Evolutionary conservation across 2,888 invertebrate genomes (phyloP).

Genomic region (Aromia moschata): DNA sequence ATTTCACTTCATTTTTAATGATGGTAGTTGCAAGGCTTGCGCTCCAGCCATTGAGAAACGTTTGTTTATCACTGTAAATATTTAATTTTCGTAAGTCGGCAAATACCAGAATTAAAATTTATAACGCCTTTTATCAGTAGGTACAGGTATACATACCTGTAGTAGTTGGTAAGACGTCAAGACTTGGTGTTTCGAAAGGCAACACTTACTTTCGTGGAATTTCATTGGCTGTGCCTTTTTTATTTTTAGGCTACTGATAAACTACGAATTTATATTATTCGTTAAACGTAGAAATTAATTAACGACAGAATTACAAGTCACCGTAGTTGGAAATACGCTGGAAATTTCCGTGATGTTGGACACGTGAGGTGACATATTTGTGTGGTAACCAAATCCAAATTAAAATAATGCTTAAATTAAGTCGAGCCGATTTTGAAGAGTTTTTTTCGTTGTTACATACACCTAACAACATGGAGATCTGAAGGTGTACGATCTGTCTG

Average conservation of each 20-base stretch:
- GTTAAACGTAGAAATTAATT: not conserved
- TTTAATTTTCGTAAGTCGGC: slow-evolving; percentile 13
- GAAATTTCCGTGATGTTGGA: slow-evolving; percentile 1
- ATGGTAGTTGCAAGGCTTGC: not conserved
- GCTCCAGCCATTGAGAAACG: not conserved
- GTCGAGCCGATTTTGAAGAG: too few species aligned
- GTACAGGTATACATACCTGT: too few species aligned
- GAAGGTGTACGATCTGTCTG: too few species aligned
- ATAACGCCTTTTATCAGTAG: slow-evolving; percentile 9
- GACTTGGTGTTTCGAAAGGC: too few species aligned
- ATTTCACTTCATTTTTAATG: not conserved
- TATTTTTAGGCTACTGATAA: slow-evolving; percentile 3
- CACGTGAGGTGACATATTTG: not conserved
- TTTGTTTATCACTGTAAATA: slow-evolving; percentile 19
- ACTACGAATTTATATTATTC: not conserved
- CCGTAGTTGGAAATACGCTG: not conserved
- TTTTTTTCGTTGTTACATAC: too few species aligned
- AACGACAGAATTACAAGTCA: not conserved
- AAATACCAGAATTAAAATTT: slow-evolving; percentile 20
- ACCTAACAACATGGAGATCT: too few species aligned
- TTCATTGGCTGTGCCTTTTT: too few species aligned
- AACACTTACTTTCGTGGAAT: too few species aligned
- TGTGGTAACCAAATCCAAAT: not conserved
- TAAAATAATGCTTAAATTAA: too few species aligned
- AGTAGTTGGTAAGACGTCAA: too few species aligned